These are phyloP conservation scores for Carterocephalus palaemon DNA, from an alignment of 2,888 invertebrate species.

Conservation along the genomic window DNA sequence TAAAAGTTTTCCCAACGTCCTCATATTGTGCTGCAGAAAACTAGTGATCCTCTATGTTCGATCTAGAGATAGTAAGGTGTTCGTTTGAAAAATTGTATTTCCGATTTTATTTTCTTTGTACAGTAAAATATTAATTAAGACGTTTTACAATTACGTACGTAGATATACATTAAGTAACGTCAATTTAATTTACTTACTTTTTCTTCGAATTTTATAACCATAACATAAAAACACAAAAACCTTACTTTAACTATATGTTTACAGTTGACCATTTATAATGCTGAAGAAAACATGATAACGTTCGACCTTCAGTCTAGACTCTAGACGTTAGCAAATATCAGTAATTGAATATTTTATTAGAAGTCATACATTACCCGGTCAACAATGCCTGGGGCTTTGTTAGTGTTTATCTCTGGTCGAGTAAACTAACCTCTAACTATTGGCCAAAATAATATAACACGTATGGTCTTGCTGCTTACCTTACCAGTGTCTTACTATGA, in stretches of 20 bases:
- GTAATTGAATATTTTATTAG: slow-evolving; percentile 22
- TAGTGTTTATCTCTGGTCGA: slow-evolving; percentile 4
- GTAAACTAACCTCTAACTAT: slow-evolving; percentile 14
- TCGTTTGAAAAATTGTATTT: too few species aligned
- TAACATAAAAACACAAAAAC: too few species aligned
- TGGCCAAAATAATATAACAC: slow-evolving; percentile 14
- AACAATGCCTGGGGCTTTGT: slow-evolving; percentile 11
- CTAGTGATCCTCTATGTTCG: neutral
- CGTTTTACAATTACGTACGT: too few species aligned
- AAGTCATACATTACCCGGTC: slow-evolving; percentile 16
- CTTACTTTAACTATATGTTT: too few species aligned
- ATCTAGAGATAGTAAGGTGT: too few species aligned
- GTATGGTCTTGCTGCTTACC: slow-evolving; percentile 4
- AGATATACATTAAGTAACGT: too few species aligned
- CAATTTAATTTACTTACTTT: too few species aligned
- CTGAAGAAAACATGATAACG: slow-evolving; percentile 10
- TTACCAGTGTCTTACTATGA: neutral
- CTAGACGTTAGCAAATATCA: slow-evolving; percentile 24
- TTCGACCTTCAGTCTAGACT: slow-evolving; percentile 22
- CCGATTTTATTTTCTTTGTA: too few species aligned
- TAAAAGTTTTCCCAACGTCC: slow-evolving; percentile 9
- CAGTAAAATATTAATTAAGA: too few species aligned
- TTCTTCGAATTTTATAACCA: too few species aligned
- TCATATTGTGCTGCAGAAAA: slow-evolving; percentile 5
- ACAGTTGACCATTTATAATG: slow-evolving; percentile 3